Conservation (phyloP, 2,113 vertebrate genomes). For the Callipepla squamata region DNA sequence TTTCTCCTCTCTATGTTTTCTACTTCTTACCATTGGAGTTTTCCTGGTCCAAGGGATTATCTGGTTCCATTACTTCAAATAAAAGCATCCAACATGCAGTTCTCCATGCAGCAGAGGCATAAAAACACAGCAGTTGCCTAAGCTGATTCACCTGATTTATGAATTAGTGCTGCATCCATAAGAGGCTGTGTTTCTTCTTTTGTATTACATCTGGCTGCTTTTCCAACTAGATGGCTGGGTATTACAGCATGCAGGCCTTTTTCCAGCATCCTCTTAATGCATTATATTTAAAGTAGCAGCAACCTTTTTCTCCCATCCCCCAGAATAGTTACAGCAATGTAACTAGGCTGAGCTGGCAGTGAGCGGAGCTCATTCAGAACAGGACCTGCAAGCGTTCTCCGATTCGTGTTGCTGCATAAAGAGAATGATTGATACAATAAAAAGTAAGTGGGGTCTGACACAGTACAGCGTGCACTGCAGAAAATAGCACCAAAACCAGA, state of each 20-base stretch:
- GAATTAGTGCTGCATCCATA: constrained; percentile 79
- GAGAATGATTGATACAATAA: constrained; percentile 50
- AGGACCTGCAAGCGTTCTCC: constrained; percentile 39
- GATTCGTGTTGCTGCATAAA: constrained; percentile 51
- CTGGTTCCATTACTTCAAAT: constrained; percentile 81
- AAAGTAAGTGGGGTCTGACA: constrained; percentile 63
- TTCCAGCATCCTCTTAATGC: constrained; percentile 79
- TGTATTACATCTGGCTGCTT: constrained; percentile 82
- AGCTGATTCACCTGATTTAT: constrained; percentile 80
- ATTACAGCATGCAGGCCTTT: constrained; percentile 80
- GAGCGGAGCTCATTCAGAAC: constrained; percentile 61
- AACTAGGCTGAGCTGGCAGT: constrained; percentile 66
- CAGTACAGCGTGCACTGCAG: background rate
- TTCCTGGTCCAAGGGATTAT: constrained; percentile 77
- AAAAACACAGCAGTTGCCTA: constrained; percentile 65
- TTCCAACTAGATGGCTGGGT: constrained; percentile 80
- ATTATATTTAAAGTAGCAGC: constrained; percentile 84
- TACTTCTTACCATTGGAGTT: constrained; percentile 82
- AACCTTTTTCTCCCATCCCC: constrained; percentile 78
- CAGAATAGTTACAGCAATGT: constrained; percentile 60
- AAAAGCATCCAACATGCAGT: constrained; percentile 72
- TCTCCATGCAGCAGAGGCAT: constrained; percentile 74
- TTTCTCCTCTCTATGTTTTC: constrained; percentile 55
- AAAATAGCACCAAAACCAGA: constrained; percentile 6
- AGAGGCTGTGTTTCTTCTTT: constrained; percentile 79